Base-by-base conservation (phyloP, 2,888 invertebrate species). In the Platypus cylindrus region DNA sequence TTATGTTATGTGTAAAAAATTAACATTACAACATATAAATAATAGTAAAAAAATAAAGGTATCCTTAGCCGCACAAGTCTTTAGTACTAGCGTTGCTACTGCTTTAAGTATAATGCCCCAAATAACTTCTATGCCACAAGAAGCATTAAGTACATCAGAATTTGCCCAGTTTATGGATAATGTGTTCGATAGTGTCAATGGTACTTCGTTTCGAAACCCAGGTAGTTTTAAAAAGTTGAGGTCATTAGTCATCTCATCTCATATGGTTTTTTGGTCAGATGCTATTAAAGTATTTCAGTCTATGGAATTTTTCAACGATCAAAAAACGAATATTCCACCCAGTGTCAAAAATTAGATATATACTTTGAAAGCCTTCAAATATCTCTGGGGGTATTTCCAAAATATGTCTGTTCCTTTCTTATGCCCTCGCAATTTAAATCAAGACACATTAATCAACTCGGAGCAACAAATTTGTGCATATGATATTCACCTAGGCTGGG, bases 11-110 rank as follows among this genome's bases (percentile, higher is more conserved):
- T 37, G 26, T 5, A 24, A 37, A 9, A 39, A 39, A 24, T 11
- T 39, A 5, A 31, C 30, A 9, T 7, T 3, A 7, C 12, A 32
- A 2, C 36, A 36, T 17, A 28, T 38, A 5, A 20, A 38, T 3
- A 40, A 38, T 18, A 22, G 26, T 2, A 38, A 40, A 28, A 40
- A 40, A 34, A 40, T 40, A 37, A 39, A 39, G 22, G 40, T 40
- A 8, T 30, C 37, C 2, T 5, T 40, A 7, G 37, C 40, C 12
- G 37, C 40, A 2, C 37, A 40, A 31, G 16, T 38, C 8, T 38
- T 40, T 13, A 40, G 40, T 14, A 32, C 16, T 9, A 20, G 15
- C 11, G 37, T 40, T 2, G 37, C 40, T 8, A 14, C 30, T 16
- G 13, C 32, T 3, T 14, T 39, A 13, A 32, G 17, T 29, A 30